A percentile compares a stretch with the other conserved stretches of the same genome.
These are phyloP conservation scores for Mycalesis mineus DNA, from an alignment of 2,888 invertebrate genomes.

Conservation along the genomic window DNA sequence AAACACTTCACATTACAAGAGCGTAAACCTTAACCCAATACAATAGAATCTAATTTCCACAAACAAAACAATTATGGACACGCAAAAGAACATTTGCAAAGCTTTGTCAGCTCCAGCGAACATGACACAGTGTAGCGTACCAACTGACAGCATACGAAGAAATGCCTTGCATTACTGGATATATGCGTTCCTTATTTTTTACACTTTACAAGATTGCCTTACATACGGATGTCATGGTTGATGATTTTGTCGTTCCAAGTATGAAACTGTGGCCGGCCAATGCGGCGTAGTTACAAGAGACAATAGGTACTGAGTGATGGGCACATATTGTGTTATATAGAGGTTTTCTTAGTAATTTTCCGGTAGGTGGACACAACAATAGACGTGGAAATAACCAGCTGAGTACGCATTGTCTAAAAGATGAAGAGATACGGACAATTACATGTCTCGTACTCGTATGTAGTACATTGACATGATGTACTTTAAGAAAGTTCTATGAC, in stretches of 20 bases:
- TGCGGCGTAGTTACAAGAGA: conserved; percentile 36
- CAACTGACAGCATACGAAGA: conserved; percentile 21
- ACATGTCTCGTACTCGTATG: conserved; percentile 21
- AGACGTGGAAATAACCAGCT: conserved; percentile 58
- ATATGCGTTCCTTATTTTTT: conserved; percentile 11
- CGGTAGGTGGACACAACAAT: conserved; percentile 65
- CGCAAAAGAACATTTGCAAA: conserved; percentile 25
- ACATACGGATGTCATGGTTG: conserved; percentile 43
- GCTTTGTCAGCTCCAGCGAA: conserved; percentile 25
- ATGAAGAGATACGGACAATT: conserved; percentile 28
- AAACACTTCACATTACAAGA: conserved; percentile 16
- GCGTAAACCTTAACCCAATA: neutral
- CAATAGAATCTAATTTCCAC: conserved; percentile 12
- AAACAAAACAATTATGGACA: neutral
- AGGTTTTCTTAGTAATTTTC: conserved; percentile 64
- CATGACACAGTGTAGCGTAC: conserved; percentile 33
- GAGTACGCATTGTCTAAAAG: conserved; percentile 37
- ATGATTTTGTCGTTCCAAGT: conserved; percentile 57
- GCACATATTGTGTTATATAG: conserved; percentile 38
- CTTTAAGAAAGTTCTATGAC: conserved; percentile 12
- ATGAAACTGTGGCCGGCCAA: conserved; percentile 32
- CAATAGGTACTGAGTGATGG: conserved; percentile 30
- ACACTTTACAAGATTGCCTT: conserved; percentile 31
- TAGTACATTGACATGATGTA: conserved; percentile 25
- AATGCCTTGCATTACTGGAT: conserved; percentile 27